Percentiles rank a stretch among this genome's conserved stretches.
Evolutionary conservation across 2,113 vertebrate species (phyloP).

Genomic region (Anas platyrhynchos): DNA sequence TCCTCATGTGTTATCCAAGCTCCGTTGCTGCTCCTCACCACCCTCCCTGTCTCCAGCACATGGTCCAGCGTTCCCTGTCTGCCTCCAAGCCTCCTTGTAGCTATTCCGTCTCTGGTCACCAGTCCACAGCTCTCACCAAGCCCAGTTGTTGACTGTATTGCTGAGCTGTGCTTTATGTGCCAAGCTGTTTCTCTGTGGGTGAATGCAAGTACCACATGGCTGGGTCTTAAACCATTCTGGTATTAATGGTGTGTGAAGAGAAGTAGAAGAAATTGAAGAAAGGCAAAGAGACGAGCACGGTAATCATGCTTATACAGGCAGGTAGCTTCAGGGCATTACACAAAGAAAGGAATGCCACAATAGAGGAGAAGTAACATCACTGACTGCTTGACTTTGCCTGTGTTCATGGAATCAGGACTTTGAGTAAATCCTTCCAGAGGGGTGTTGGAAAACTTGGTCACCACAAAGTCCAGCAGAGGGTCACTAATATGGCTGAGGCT

Average conservation of each 20-base stretch:
- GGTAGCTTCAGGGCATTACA: not conserved
- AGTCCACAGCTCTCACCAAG: not conserved
- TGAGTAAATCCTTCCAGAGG: not conserved
- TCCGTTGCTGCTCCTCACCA: not conserved
- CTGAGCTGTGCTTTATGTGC: not conserved
- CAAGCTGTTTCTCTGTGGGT: not conserved
- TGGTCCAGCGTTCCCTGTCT: not conserved
- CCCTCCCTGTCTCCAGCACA: not conserved
- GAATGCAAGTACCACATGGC: rapidly evolving
- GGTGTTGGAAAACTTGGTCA: not conserved
- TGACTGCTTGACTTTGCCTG: not conserved
- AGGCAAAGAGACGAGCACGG: rapidly evolving
- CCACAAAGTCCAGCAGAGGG: not conserved
- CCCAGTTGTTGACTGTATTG: not conserved
- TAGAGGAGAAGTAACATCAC: not conserved
- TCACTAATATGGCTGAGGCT: not conserved
- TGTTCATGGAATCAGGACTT: not conserved
- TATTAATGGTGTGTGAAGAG: not conserved
- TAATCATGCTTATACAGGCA: not conserved
- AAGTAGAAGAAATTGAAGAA: not conserved
- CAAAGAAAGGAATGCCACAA: not conserved
- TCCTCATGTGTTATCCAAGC: not conserved
- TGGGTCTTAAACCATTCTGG: not conserved
- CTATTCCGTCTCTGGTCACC: not conserved
- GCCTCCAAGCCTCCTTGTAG: not conserved